These are phyloP conservation scores for Zosterops japonicus DNA, from an alignment of 2,113 vertebrate genomes.

Conservation along the genomic window DNA sequence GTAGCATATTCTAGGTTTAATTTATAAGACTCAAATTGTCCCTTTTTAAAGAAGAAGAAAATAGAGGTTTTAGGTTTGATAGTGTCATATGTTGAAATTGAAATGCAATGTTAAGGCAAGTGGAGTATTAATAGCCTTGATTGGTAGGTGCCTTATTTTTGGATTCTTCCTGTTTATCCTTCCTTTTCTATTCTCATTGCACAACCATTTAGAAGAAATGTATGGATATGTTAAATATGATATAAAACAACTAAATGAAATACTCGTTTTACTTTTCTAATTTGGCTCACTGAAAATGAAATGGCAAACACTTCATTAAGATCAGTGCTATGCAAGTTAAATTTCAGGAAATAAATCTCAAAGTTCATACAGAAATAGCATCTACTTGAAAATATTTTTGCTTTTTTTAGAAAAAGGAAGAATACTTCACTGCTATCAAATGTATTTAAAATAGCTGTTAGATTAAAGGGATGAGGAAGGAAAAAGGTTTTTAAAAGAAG, in stretches of 20 bases:
- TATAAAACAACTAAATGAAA: background rate
- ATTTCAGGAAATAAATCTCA: slow-evolving; percentile 28
- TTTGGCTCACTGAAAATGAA: slow-evolving; percentile 29
- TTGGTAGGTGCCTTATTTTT: background rate
- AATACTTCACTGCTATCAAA: background rate
- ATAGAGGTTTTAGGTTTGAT: background rate
- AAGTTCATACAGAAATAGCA: slow-evolving; percentile 23
- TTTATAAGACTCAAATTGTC: background rate
- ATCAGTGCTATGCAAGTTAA: background rate
- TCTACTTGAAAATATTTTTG: background rate
- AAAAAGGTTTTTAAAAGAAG: background rate
- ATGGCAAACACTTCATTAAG: slow-evolving; percentile 26
- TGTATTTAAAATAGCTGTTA: slow-evolving; percentile 9
- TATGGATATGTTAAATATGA: background rate
- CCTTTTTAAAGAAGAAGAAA: background rate
- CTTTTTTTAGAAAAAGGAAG: background rate
- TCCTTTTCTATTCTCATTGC: background rate
- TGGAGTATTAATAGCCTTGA: background rate
- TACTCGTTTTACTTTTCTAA: background rate
- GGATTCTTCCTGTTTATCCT: background rate
- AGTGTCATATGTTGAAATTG: background rate
- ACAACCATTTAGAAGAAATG: background rate
- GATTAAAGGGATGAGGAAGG: background rate
- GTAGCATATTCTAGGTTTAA: background rate
- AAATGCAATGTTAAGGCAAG: background rate